Evolutionary conservation across 1,140 invertebrate species (phyloP).

Genomic region (Elymnias hypermnestra): DNA sequence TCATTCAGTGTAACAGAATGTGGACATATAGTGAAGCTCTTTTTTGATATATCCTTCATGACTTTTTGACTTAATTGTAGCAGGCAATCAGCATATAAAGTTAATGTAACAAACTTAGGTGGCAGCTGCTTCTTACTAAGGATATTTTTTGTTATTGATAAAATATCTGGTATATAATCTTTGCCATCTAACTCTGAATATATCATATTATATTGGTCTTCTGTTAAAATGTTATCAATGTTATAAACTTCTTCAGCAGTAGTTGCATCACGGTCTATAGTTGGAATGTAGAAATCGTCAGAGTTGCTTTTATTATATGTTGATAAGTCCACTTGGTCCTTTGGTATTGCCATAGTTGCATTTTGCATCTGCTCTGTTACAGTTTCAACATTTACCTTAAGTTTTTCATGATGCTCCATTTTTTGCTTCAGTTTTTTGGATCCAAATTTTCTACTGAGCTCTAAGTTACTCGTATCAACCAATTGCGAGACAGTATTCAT

Average conservation of each 20-base stretch:
- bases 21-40: slow-evolving; percentile 34
- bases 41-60: slow-evolving; percentile 39
- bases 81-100: slow-evolving; percentile 45
- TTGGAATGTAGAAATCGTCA: slow-evolving; percentile 57
- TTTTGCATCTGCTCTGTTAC: slow-evolving; percentile 55
- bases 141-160: slow-evolving; percentile 33
- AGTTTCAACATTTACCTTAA: slow-evolving; percentile 49
- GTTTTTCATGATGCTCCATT: slow-evolving; percentile 52
- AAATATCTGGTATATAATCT: slow-evolving; percentile 34
- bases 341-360: slow-evolving; percentile 37
- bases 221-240: slow-evolving; percentile 42
- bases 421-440: slow-evolving; percentile 56
- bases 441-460: slow-evolving; percentile 61
- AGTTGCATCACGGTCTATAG: slow-evolving; percentile 42
- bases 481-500: slow-evolving; percentile 16
- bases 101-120: slow-evolving; percentile 34
- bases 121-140: slow-evolving; percentile 32
- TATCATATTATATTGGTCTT: slow-evolving; percentile 46
- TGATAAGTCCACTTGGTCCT: slow-evolving; percentile 45
- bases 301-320: slow-evolving; percentile 38
- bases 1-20: slow-evolving; percentile 44
- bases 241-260: slow-evolving; percentile 41
- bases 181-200: slow-evolving; percentile 42
- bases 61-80: slow-evolving; percentile 35
- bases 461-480: slow-evolving; percentile 38